phyloP scores from a whole-genome alignment of 2,113 vertebrate species.

The Dicrurus megarhynchus region DNA sequence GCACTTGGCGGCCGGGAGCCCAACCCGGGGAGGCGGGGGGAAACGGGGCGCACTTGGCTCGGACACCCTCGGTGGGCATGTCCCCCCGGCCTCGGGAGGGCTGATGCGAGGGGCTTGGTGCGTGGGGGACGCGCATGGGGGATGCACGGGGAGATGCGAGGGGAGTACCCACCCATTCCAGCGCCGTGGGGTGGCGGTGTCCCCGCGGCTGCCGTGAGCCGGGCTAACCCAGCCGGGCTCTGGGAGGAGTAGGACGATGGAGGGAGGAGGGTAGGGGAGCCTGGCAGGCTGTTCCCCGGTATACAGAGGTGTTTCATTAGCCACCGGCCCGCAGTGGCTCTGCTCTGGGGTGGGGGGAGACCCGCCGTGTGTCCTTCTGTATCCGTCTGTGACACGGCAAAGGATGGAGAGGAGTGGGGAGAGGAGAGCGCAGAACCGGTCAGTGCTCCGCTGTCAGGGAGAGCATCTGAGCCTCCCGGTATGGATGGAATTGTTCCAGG shows the following conservation, averaged over 20 bases:
- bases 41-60: background rate
- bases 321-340: background rate
- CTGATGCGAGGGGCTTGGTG: background rate
- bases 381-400: background rate
- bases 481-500: background rate
- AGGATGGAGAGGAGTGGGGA: background rate
- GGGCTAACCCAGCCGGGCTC: background rate
- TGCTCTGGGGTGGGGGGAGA: background rate
- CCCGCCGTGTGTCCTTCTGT: background rate
- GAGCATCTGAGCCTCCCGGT: background rate
- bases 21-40: background rate
- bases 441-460: background rate
- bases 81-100: background rate
- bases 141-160: background rate
- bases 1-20: background rate
- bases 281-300: background rate
- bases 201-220: background rate
- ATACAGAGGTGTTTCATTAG: constrained; percentile 48
- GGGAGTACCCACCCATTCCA: background rate
- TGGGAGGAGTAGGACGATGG: background rate
- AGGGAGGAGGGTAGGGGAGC: background rate
- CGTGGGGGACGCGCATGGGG: background rate
- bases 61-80: background rate
- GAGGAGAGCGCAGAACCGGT: background rate
- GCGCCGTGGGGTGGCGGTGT: background rate